Evolutionary conservation across 1,140 invertebrate species (phyloP).

Genomic region (Camponotus vicinus): DNA sequence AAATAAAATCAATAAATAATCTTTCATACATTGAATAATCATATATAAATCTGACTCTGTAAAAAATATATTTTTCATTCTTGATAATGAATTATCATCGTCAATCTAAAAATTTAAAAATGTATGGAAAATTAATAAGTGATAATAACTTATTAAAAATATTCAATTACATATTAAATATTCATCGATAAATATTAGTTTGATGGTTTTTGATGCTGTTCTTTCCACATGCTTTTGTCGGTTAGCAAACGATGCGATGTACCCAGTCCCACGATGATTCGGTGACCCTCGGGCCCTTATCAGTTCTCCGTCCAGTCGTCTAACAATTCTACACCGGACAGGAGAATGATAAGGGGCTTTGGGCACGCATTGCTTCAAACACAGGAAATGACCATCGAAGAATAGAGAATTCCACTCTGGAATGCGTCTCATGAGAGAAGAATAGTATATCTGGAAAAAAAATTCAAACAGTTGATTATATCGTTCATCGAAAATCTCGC

Average conservation of each 20-base stretch:
- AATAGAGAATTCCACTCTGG: neutral
- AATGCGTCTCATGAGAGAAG: neutral
- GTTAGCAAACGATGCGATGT: neutral
- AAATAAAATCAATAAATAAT: neutral
- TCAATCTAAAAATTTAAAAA: neutral
- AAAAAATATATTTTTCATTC: neutral
- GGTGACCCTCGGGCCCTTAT: conserved; percentile 90
- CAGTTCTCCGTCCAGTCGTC: conserved; percentile 92
- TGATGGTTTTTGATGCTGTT: neutral
- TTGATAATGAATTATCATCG: neutral
- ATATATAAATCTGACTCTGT: conserved; percentile 19
- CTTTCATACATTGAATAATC: neutral
- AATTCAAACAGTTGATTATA: neutral
- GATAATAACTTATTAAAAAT: no score
- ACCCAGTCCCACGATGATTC: conserved; percentile 80
- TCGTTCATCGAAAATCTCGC: neutral
- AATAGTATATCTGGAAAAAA: conserved; percentile 29
- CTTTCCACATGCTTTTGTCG: neutral
- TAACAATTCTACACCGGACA: conserved; percentile 88
- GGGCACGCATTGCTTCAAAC: conserved; percentile 80
- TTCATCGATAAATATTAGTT: neutral
- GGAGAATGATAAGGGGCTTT: conserved; percentile 91
- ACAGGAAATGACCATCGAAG: neutral
- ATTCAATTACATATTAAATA: conserved; percentile 13
- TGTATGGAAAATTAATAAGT: neutral